These are phyloP conservation scores for Apis dorsata DNA, from an alignment of 1,140 invertebrate species.

Conservation along the genomic window DNA sequence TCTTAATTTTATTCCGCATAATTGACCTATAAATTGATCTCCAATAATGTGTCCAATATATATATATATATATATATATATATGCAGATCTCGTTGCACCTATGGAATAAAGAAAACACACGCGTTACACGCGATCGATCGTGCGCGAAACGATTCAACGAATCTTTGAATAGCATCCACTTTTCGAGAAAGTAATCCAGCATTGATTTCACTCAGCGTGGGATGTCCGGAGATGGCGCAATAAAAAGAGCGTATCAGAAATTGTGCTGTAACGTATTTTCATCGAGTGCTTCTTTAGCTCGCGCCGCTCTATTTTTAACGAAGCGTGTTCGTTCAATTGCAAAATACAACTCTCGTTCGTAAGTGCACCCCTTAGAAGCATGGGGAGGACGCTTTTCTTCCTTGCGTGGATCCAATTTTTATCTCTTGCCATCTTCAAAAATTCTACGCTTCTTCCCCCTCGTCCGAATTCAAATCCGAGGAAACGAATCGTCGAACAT, in stretches of 20 bases:
- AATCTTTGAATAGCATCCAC: constrained; percentile 24
- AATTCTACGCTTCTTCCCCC: no score
- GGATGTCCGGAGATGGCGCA: background rate
- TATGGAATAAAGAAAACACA: background rate
- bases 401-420: background rate
- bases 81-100: background rate
- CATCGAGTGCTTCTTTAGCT: background rate
- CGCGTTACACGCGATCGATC: background rate
- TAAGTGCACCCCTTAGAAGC: no score
- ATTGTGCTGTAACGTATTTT: constrained; percentile 23
- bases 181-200: constrained; percentile 19
- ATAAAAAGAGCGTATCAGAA: constrained; percentile 19
- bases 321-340: background rate
- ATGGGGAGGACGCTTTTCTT: background rate
- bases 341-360: background rate
- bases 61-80: no score
- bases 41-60: no score
- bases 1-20: no score
- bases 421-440: no score
- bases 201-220: constrained; percentile 17
- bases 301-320: constrained; percentile 7
- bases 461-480: no score
- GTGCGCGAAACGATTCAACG: background rate
- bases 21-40: no score
- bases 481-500: no score